phyloP scores from a whole-genome alignment of 2,113 vertebrate species.

The Tragelaphus scriptus region DNA sequence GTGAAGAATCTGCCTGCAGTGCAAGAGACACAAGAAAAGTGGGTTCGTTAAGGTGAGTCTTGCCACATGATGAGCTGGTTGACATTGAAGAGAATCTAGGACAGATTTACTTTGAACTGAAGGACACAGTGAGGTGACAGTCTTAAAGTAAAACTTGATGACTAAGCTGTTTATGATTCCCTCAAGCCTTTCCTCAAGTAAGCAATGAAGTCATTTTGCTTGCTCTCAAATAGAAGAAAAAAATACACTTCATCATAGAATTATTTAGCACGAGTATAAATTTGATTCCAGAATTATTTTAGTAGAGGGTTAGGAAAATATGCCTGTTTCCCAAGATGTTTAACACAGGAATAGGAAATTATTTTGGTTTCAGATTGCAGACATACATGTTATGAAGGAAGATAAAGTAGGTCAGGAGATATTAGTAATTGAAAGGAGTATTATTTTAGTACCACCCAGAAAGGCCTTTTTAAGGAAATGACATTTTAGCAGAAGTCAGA shows the following conservation, averaged over 20 bases:
- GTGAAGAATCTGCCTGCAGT: background rate
- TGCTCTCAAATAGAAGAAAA: background rate
- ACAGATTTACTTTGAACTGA: background rate
- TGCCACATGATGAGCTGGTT: background rate
- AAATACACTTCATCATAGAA: background rate
- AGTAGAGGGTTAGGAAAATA: background rate
- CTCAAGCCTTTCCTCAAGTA: background rate
- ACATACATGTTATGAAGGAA: background rate
- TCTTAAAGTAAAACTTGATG: background rate
- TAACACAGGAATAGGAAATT: background rate
- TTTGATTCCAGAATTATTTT: background rate
- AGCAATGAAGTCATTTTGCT: background rate
- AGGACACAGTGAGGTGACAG: background rate
- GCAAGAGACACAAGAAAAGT: background rate
- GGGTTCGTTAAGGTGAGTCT: background rate
- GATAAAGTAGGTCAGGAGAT: background rate
- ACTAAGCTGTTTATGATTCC: background rate
- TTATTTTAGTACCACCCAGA: background rate
- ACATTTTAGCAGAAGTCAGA: background rate
- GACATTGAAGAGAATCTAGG: background rate
- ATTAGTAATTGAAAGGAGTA: background rate
- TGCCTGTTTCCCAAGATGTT: background rate
- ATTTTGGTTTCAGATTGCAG: background rate
- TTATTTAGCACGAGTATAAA: background rate
- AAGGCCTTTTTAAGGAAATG: background rate